Evolutionary conservation across 1,140 invertebrate genomes (phyloP).

Genomic region (Chelonus insularis): DNA sequence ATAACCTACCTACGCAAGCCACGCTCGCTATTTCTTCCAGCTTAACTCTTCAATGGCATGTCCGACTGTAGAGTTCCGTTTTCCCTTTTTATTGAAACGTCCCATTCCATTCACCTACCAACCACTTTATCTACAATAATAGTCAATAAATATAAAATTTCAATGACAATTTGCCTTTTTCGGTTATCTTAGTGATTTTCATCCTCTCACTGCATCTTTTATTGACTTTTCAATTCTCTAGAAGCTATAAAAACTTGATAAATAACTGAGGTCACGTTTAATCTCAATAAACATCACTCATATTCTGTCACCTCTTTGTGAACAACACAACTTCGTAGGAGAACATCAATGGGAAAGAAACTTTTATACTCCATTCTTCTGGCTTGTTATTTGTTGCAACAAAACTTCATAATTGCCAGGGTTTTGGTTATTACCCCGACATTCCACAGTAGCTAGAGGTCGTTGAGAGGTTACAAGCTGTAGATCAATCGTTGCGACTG

Average conservation of each 20-base stretch:
- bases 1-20: slow-evolving; percentile 41
- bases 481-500: slow-evolving; percentile 37
- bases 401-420: slow-evolving; percentile 27
- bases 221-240: too few relatives aligned
- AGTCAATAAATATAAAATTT: too few relatives aligned
- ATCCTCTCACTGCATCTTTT: too few relatives aligned
- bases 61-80: too few relatives aligned
- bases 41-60: too few relatives aligned
- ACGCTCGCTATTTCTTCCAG: too few relatives aligned
- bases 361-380: background rate
- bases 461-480: slow-evolving; percentile 33
- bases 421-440: slow-evolving; percentile 31
- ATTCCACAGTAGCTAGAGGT: slow-evolving; percentile 39
- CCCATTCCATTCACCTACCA: too few relatives aligned
- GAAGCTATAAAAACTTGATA: slow-evolving; percentile 1
- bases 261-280: slow-evolving; percentile 33
- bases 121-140: too few relatives aligned
- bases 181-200: too few relatives aligned
- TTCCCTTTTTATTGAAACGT: too few relatives aligned
- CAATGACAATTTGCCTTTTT: too few relatives aligned
- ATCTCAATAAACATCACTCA: slow-evolving; percentile 54
- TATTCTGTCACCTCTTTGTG: slow-evolving; percentile 37
- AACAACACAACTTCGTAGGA: slow-evolving; percentile 37
- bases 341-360: background rate
- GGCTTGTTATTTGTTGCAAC: background rate